A percentile compares a stretch with the other conserved stretches of the same genome.
phyloP scores from a whole-genome alignment of 2,888 invertebrate genomes.

The Schizotus pectinicornis region DNA sequence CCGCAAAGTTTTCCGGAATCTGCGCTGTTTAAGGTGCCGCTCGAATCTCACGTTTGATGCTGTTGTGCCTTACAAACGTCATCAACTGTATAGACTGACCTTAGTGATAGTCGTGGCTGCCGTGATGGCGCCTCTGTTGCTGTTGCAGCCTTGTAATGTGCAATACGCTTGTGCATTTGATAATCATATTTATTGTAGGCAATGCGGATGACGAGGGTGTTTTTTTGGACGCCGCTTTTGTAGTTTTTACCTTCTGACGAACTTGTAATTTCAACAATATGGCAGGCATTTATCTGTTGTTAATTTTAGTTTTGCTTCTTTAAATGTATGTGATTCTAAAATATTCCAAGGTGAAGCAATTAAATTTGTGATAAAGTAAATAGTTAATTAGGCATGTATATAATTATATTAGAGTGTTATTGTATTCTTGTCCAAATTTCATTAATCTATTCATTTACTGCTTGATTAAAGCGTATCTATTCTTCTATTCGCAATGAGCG shows the following conservation, averaged over 20 bases:
- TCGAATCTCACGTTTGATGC: constrained; percentile 65
- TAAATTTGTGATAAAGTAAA: constrained; percentile 57
- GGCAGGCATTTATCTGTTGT: constrained; percentile 39
- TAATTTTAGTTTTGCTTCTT: constrained; percentile 52
- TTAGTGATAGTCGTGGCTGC: constrained; percentile 3
- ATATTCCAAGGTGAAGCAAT: constrained; percentile 57
- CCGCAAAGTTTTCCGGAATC: constrained; percentile 63
- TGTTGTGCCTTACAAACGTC: constrained; percentile 21
- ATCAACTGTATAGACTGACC: constrained; percentile 35
- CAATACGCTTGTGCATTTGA: constrained; percentile 35
- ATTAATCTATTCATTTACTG: constrained; percentile 17
- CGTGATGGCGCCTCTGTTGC: too few species aligned
- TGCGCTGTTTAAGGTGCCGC: constrained; percentile 63
- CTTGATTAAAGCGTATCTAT: constrained; percentile 30
- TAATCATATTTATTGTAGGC: constrained; percentile 30
- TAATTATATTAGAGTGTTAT: constrained; percentile 35
- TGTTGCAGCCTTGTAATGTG: constrained; percentile 25
- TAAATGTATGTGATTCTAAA: constrained; percentile 56
- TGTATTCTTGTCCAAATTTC: constrained; percentile 32
- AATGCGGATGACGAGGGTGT: constrained; percentile 14
- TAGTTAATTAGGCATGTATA: constrained; percentile 47
- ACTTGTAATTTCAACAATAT: constrained; percentile 32
- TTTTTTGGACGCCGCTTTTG: background rate
- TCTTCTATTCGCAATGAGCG: constrained; percentile 12
- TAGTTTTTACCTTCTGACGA: constrained; percentile 31